Evolutionary conservation across 2,888 invertebrate genomes (phyloP).

Genomic region (Chalcis sispes): DNA sequence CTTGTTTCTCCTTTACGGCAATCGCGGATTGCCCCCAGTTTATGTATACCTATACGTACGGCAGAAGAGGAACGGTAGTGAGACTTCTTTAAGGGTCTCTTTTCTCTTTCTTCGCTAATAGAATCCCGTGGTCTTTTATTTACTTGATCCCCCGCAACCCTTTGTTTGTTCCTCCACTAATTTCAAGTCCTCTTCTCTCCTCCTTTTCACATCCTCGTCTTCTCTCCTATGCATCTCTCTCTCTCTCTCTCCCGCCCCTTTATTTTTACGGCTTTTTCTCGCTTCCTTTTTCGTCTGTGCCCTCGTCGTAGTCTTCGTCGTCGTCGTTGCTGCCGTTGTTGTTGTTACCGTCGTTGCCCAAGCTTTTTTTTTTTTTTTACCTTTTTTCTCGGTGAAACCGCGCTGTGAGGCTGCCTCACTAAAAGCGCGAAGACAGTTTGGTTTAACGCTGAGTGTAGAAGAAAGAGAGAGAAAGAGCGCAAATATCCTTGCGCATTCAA

Average conservation of each 20-base stretch:
- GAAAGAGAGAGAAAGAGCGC: too few relatives aligned
- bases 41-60: neutral
- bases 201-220: slow-evolving; percentile 1
- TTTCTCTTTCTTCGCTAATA: slow-evolving; percentile 64
- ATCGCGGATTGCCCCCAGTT: slow-evolving; percentile 34
- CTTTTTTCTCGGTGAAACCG: neutral
- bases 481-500: slow-evolving; percentile 3
- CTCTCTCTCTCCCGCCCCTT: slow-evolving; percentile 1
- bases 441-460: too few relatives aligned
- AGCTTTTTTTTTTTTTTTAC: neutral
- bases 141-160: slow-evolving; percentile 64
- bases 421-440: slow-evolving; percentile 42
- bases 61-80: neutral
- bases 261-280: slow-evolving; percentile 6
- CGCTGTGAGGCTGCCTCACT: neutral
- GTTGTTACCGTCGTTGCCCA: neutral
- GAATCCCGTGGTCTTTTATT: slow-evolving; percentile 69
- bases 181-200: slow-evolving; percentile 56
- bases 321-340: neutral
- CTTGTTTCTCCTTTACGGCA: slow-evolving; percentile 29
- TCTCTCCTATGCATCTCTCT: neutral
- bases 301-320: neutral
- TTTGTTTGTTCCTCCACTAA: slow-evolving; percentile 61
- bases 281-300: neutral
- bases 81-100: slow-evolving; percentile 25